A percentile compares a stretch with the other conserved stretches of the same genome.
phyloP scores from a whole-genome alignment of 64 coral and sea anemone species.

The Montipora cactus region DNA sequence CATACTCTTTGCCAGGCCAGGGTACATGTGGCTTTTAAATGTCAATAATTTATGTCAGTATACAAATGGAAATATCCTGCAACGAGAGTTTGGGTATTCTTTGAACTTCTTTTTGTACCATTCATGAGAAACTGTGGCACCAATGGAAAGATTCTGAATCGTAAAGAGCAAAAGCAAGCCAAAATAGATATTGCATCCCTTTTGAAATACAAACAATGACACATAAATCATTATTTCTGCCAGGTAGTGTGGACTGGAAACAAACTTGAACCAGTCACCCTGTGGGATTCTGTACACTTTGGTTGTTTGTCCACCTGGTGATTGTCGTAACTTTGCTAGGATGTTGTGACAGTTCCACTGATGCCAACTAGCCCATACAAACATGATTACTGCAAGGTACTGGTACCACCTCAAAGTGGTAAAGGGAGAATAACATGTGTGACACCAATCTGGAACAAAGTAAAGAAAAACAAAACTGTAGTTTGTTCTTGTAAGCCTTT shows the following conservation, averaged over 20 bases:
- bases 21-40: no score
- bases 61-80: slow-evolving; percentile 86
- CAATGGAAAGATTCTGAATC: slow-evolving; percentile 82
- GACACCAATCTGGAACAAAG: slow-evolving; percentile 74
- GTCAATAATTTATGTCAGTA: slow-evolving; percentile 1
- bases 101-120: slow-evolving; percentile 96
- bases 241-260: slow-evolving; percentile 96
- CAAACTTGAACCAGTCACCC: slow-evolving; percentile 95
- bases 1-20: no score
- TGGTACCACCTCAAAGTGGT: slow-evolving; percentile 62
- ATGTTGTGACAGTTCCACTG: slow-evolving; percentile 90
- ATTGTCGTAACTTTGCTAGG: slow-evolving; percentile 70
- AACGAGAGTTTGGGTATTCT: slow-evolving; percentile 86
- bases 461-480: neutral
- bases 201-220: slow-evolving; percentile 83
- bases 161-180: slow-evolving; percentile 85
- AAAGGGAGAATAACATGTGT: slow-evolving; percentile 50
- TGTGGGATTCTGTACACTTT: slow-evolving; percentile 87
- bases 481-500: neutral
- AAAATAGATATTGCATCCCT: slow-evolving; percentile 67
- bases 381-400: slow-evolving; percentile 57
- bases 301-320: slow-evolving; percentile 23
- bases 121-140: slow-evolving; percentile 78
- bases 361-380: slow-evolving; percentile 89
- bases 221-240: slow-evolving; percentile 97